Base-by-base conservation (phyloP, 2,888 invertebrate genomes). In the Onthophagus sagittarius region DNA sequence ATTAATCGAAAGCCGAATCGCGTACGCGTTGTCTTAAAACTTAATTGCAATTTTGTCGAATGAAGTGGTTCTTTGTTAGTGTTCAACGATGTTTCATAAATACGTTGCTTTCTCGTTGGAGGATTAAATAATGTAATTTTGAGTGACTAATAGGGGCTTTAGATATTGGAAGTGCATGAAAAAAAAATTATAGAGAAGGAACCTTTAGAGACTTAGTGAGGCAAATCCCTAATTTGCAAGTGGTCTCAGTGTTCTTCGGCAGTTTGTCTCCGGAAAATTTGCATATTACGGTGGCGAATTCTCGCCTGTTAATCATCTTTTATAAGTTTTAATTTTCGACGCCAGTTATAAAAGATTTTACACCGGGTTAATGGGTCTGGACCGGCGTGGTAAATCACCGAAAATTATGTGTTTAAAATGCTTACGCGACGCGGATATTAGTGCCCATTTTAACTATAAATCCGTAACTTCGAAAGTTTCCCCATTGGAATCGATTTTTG, bases 361-460 rank as follows among this genome's bases (percentile, higher is more conserved):
- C 67, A 67, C 23, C 67, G 15, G 31, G 67, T n/a, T 67, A 67
- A 67, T 67, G 67, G 67, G 67, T 23, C 67, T n/a, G 6, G 2
- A 15, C n/a, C n/a, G 23, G 23, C 32, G 32, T 31, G 31, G 31
- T 67, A 67, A 67, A 67, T 67, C 67, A 67, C 67, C 32, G 31
- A 67, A 67, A 67, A 67, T 67, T 67, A 67, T 67, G 67, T 67
- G 67, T 67, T 67, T 67, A 67, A 67, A 67, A 67, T 67, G 67
- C 67, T 67, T 67, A 64, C 63, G 32, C 14, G 69, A 72, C 62
- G 70, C 70, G 70, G 69, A 74, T 72, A 72, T 74, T 74, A 74
- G 72, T 71, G 70, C 71, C 63, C 70, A 72, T 72, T 72, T 71
- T 71, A 74, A 72, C 74, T 72, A 72, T 74, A 74, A 74, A 74